Evolutionary conservation across 1,140 invertebrate genomes (phyloP).

Genomic region (Pachyrhynchus sulphureomaculatus): DNA sequence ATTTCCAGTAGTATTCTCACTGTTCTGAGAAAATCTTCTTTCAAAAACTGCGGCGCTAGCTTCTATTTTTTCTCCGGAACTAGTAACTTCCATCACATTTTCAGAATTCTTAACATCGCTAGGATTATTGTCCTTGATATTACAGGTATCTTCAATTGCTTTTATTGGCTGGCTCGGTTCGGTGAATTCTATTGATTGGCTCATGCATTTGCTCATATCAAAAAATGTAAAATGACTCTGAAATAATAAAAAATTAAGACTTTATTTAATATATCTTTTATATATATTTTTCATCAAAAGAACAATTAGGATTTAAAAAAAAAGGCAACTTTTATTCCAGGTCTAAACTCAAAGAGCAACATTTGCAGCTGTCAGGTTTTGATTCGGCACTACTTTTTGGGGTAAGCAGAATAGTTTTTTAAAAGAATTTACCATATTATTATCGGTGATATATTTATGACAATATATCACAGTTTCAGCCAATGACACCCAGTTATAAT

Average conservation of each 20-base stretch:
- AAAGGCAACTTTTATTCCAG: not conserved
- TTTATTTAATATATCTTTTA: not conserved
- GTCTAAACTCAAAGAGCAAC: too few relatives aligned
- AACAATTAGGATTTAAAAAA: not conserved
- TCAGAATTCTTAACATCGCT: constrained; percentile 43
- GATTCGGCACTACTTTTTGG: not conserved
- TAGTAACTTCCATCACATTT: constrained; percentile 49
- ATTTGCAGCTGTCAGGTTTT: too few relatives aligned
- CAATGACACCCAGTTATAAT: constrained; percentile 66
- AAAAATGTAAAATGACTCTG: constrained; percentile 48
- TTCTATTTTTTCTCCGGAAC: constrained; percentile 36
- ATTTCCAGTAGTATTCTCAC: constrained; percentile 40
- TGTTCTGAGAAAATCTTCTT: constrained; percentile 44
- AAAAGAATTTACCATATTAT: constrained; percentile 51
- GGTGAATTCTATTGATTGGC: constrained; percentile 32
- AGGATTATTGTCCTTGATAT: constrained; percentile 46
- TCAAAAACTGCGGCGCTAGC: constrained; percentile 26
- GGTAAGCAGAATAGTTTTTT: too few relatives aligned
- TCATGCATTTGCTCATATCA: constrained; percentile 49
- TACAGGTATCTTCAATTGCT: constrained; percentile 49
- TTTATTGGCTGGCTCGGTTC: constrained; percentile 41
- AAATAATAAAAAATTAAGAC: constrained; percentile 13
- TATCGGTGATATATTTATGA: constrained; percentile 65
- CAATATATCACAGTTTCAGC: constrained; percentile 67
- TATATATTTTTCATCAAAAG: not conserved